Percentiles rank a stretch among this genome's conserved stretches.
phyloP scores from a whole-genome alignment of 1,140 invertebrate genomes.

The Pseudachorutes palmiensis region DNA sequence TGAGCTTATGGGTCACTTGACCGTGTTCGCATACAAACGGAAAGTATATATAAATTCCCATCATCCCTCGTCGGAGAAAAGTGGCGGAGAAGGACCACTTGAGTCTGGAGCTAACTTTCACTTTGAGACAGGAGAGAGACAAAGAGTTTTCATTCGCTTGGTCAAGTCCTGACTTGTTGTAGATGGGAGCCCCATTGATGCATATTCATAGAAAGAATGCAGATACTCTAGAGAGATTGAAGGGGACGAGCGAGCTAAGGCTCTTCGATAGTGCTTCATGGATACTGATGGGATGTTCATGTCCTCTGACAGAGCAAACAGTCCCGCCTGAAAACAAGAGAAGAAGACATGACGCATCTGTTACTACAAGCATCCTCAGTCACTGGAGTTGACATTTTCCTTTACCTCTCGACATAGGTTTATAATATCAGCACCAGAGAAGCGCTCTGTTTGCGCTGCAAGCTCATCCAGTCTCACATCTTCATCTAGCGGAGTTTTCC shows the following conservation, averaged over 20 bases:
- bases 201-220: conserved; percentile 20
- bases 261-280: conserved; percentile 21
- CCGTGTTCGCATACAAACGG: too few relatives aligned
- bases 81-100: too few relatives aligned
- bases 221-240: conserved; percentile 19
- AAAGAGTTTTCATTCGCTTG: neutral
- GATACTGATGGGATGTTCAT: conserved; percentile 24
- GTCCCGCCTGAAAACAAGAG: conserved; percentile 28
- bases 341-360: too few relatives aligned
- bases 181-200: neutral
- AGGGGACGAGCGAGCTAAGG: conserved; percentile 14
- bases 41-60: too few relatives aligned
- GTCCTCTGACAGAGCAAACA: conserved; percentile 31
- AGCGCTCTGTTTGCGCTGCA: conserved; percentile 54
- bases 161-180: conserved; percentile 4
- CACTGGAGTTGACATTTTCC: neutral
- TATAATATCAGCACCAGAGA: conserved; percentile 69
- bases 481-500: conserved; percentile 52
- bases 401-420: conserved; percentile 59
- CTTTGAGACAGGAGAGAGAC: too few relatives aligned
- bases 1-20: too few relatives aligned
- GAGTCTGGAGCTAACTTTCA: too few relatives aligned
- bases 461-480: conserved; percentile 54
- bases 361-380: neutral
- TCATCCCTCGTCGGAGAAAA: too few relatives aligned